These are phyloP conservation scores for Chrysolina haemoptera DNA, from an alignment of 2,888 invertebrate genomes.

Conservation along the genomic window DNA sequence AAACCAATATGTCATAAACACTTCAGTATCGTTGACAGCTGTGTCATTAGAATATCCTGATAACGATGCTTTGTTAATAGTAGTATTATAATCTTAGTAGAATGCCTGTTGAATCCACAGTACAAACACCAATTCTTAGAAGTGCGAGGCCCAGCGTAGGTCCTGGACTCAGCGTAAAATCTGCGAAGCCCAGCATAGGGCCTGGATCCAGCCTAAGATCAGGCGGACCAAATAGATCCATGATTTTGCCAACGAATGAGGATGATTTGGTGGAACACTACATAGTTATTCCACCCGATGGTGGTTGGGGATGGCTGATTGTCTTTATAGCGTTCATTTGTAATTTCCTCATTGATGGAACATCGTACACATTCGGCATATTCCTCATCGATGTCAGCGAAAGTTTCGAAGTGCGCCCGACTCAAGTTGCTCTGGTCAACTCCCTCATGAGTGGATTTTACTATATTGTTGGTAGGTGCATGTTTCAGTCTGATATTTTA, in stretches of 20 bases:
- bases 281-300: conserved; percentile 72
- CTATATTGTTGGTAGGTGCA: conserved; percentile 58
- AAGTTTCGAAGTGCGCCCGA: conserved; percentile 54
- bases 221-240: neutral
- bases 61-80: neutral
- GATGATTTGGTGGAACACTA: conserved; percentile 53
- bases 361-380: conserved; percentile 75
- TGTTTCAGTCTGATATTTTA: neutral
- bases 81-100: neutral
- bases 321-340: conserved; percentile 72
- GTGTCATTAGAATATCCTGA: neutral
- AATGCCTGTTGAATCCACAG: too few species aligned
- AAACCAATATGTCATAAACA: neutral
- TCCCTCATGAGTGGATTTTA: conserved; percentile 62
- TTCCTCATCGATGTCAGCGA: conserved; percentile 67
- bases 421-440: conserved; percentile 58
- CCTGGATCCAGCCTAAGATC: neutral
- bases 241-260: conserved; percentile 10
- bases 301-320: conserved; percentile 77
- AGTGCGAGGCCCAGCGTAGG: neutral
- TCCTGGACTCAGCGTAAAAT: neutral
- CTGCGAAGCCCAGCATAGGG: neutral
- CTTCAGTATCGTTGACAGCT: neutral
- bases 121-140: neutral
- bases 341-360: conserved; percentile 75